These are phyloP conservation scores for Pardalotus punctatus DNA, from an alignment of 2,113 vertebrate genomes.

Conservation along the genomic window DNA sequence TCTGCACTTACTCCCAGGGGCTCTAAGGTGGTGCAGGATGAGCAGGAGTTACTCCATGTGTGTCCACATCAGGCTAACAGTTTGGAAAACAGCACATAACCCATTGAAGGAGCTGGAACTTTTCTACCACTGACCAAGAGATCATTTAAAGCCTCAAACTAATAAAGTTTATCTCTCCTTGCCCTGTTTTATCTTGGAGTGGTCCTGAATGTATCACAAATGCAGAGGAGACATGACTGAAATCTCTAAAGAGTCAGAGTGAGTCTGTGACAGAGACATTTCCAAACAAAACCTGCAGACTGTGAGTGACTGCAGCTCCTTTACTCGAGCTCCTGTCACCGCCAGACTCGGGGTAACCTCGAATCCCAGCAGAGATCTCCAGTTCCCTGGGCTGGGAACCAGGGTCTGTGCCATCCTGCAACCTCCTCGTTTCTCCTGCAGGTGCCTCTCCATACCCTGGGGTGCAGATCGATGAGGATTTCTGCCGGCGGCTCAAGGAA, in stretches of 20 bases:
- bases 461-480: constrained; percentile 92
- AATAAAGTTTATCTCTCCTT: not conserved
- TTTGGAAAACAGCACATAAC: not conserved
- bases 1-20: not conserved
- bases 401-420: not conserved
- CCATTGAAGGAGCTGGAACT: not conserved
- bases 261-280: not conserved
- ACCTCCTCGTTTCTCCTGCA: constrained; percentile 8
- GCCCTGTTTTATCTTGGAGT: not conserved
- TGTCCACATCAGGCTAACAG: not conserved
- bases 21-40: too few species aligned
- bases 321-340: not conserved
- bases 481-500: constrained; percentile 89
- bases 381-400: not conserved
- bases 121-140: not conserved
- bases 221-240: not conserved
- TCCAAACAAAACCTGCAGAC: not conserved
- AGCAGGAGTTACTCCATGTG: not conserved
- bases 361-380: not conserved
- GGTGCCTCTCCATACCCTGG: constrained; percentile 93
- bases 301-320: not conserved
- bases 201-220: not conserved
- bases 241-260: not conserved
- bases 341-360: not conserved
- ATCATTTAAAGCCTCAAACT: not conserved